Evolutionary conservation across 2,888 invertebrate genomes (phyloP).

Genomic region (Cantharis rufa): DNA sequence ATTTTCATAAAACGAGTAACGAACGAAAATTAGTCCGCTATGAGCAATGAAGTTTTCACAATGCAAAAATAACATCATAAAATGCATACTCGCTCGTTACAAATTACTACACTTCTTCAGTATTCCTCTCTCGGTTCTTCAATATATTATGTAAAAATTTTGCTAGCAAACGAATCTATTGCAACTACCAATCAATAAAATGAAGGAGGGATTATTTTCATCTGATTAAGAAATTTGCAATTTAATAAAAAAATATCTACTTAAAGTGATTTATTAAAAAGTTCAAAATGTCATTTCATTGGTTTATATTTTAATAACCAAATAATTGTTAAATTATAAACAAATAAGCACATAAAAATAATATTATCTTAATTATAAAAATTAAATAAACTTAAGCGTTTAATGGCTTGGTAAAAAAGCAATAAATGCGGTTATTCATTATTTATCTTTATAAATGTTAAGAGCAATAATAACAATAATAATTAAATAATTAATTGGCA

Average conservation of each 20-base stretch:
- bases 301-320: neutral
- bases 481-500: neutral
- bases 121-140: neutral
- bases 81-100: neutral
- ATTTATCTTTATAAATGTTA: neutral
- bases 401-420: neutral
- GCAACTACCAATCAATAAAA: too few relatives aligned
- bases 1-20: conserved; percentile 54
- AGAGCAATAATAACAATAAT: neutral
- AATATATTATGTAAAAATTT: too few relatives aligned
- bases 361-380: neutral
- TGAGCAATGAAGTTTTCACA: conserved; percentile 27
- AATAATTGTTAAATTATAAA: neutral
- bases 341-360: neutral
- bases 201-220: too few relatives aligned
- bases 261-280: neutral
- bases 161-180: too few relatives aligned
- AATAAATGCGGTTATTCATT: neutral
- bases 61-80: conserved; percentile 11
- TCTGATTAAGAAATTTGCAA: too few relatives aligned
- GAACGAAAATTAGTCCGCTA: conserved; percentile 45
- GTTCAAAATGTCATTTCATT: neutral
- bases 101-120: neutral
- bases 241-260: neutral
- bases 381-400: neutral